These are phyloP conservation scores for Garra rufa DNA, from an alignment of 2,113 vertebrate genomes.

Conservation along the genomic window DNA sequence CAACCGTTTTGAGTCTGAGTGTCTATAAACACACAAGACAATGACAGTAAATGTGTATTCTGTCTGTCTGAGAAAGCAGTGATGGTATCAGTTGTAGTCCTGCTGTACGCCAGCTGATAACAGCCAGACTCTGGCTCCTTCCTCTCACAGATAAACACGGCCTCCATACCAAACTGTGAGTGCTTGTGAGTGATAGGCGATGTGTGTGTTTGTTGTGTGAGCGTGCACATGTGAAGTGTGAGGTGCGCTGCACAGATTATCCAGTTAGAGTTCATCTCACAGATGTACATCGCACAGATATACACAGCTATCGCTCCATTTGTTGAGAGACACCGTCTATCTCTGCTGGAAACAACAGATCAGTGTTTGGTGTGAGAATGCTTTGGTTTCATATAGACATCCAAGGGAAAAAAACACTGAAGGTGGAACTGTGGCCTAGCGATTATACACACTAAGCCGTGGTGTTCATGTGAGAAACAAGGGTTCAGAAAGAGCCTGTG, in stretches of 20 bases:
- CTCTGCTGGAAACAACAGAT: conserved; percentile 5
- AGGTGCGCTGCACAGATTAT: neutral
- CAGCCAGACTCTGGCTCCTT: conserved; percentile 71
- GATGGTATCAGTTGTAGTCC: conserved; percentile 66
- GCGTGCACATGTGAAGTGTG: conserved; percentile 8
- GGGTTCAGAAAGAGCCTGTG: neutral
- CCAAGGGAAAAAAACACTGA: neutral
- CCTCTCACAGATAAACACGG: conserved; percentile 65
- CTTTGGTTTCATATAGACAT: neutral
- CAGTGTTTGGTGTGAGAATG: conserved; percentile 6
- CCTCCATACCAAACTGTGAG: conserved; percentile 17
- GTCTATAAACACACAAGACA: conserved; percentile 36
- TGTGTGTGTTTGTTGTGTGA: conserved; percentile 10
- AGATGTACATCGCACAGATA: conserved; percentile 21
- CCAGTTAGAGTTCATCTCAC: neutral
- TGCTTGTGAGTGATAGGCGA: conserved; percentile 40
- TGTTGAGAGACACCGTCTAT: conserved; percentile 14
- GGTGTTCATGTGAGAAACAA: neutral
- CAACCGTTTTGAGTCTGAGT: neutral
- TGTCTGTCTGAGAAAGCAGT: conserved; percentile 50
- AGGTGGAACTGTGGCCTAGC: neutral
- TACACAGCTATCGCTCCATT: conserved; percentile 26
- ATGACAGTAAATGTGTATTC: conserved; percentile 53
- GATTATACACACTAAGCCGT: neutral
- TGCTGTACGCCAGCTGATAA: conserved; percentile 67